Evolutionary conservation across 2,797 vertebrate species (phyloP), one percentile per base, ranked within the genome.

Genomic region (Artibeus jamaicensis): DNA sequence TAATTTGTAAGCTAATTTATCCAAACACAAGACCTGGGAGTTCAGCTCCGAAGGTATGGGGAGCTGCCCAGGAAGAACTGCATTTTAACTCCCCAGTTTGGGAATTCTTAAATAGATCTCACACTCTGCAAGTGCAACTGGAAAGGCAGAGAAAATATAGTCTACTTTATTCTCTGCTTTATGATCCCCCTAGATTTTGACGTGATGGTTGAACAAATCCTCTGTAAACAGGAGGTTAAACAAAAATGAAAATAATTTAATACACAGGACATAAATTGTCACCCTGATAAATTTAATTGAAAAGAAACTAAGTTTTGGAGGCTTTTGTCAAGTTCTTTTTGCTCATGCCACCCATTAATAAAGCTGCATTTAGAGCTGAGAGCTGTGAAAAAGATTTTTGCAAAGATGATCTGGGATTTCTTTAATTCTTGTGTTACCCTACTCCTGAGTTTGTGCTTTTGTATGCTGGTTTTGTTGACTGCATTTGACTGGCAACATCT

Each of bases 1-100:
- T 96, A 90, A 96, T 95, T 96, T 95, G 93, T 86, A 73, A 93
- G 55, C 42, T 92, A 86, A 77, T 97, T 96, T 55, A 93, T 97
- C 94, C 86, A 77, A 79, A 87, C 59, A 2, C 0, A 2, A 39
- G 86, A 90, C 83, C 55, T 71, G 77, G 67, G 76, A 94, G 77
- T 93, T 92, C 62, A 91, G 91, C 22, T 79, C 50, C 73, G 42
- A 37, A 76, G 77, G 37, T 32, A 19, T 6, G n/a, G 21, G 44
- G 70, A 93, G 87, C 26, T 9, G 4, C 39, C 26, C 53, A 74
- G 82, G 10, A 62, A 81, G 50, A 24, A 32, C 50, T 81, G 29
- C 18, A 22, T 79, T 89, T 91, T 83, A 88, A 86, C 73, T 78
- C 82, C 34, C 24, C 19, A 46, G 32, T 53, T 78, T 86, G 71